Conservation (phyloP, 2,113 vertebrate species). For the Dendropsophus ebraccatus region DNA sequence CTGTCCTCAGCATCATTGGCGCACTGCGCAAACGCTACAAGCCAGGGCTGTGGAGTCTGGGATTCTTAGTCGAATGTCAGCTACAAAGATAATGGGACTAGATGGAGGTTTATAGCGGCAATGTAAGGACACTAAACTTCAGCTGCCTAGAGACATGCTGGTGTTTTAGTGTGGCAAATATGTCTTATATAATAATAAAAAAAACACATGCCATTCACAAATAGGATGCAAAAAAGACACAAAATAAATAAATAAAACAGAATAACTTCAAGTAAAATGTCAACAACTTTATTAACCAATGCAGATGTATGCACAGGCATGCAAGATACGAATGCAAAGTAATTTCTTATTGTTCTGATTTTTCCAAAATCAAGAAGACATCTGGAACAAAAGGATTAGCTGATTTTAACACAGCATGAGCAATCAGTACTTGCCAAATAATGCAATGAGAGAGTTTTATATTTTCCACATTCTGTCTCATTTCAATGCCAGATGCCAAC, state of each 20-base stretch:
- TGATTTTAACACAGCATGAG: conserved; percentile 40
- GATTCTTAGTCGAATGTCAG: too few relatives aligned
- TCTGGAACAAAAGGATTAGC: conserved; percentile 46
- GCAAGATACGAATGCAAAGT: conserved; percentile 16
- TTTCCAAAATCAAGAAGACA: conserved; percentile 42
- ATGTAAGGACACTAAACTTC: too few relatives aligned
- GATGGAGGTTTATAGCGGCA: too few relatives aligned
- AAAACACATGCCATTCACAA: neutral
- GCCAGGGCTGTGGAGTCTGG: too few relatives aligned
- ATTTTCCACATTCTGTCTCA: conserved; percentile 29
- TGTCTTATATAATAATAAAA: too few relatives aligned
- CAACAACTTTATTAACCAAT: conserved; percentile 11
- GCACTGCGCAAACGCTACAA: too few relatives aligned
- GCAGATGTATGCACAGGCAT: conserved; percentile 20
- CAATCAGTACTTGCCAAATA: conserved; percentile 47
- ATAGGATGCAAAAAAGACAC: neutral
- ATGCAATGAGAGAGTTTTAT: conserved; percentile 41
- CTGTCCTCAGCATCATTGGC: too few relatives aligned
- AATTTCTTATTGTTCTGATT: conserved; percentile 42
- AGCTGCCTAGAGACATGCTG: too few relatives aligned
- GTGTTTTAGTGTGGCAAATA: too few relatives aligned
- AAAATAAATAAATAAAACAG: neutral
- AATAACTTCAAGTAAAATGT: neutral
- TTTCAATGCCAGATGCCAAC: conserved; percentile 50
- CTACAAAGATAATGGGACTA: too few relatives aligned